Evolutionary conservation across 1,140 invertebrate genomes (phyloP).

Genomic region (Neomicropteryx cornuta): DNA sequence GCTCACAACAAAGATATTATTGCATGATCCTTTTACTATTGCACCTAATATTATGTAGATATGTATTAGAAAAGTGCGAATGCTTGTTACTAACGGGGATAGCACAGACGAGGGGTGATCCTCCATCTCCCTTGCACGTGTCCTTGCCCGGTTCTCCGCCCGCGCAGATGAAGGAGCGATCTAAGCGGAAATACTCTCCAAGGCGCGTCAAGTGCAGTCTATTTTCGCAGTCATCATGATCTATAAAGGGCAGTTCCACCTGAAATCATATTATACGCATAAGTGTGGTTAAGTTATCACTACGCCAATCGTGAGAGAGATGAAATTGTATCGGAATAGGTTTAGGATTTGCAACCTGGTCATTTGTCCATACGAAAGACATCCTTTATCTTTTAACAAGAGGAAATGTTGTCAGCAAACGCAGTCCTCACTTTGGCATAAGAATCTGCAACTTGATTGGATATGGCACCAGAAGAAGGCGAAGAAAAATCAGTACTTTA

Average conservation of each 20-base stretch:
- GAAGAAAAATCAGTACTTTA: neutral
- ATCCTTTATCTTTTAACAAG: too few species aligned
- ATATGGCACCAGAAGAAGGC: too few species aligned
- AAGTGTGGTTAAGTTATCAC: neutral
- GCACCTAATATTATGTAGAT: neutral
- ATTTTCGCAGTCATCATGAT: slow-evolving; percentile 36
- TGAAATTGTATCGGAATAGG: neutral
- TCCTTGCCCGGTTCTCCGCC: slow-evolving; percentile 52
- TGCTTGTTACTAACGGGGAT: slow-evolving; percentile 18
- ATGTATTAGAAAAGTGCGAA: neutral
- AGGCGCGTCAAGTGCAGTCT: slow-evolving; percentile 46
- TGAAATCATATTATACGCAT: slow-evolving; percentile 16
- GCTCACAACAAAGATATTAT: too few species aligned
- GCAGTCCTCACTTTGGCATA: too few species aligned
- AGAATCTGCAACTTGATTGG: too few species aligned
- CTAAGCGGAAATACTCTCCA: slow-evolving; percentile 49
- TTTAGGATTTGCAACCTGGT: neutral
- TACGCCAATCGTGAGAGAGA: neutral
- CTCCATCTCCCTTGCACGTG: slow-evolving; percentile 47
- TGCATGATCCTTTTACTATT: too few species aligned
- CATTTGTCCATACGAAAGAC: too few species aligned
- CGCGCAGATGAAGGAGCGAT: slow-evolving; percentile 64
- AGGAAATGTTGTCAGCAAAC: too few species aligned
- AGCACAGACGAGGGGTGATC: slow-evolving; percentile 54
- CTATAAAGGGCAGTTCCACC: slow-evolving; percentile 43